Base-by-base conservation (phyloP, 2,797 vertebrate genomes). In the Cyprinodon diabolis region DNA sequence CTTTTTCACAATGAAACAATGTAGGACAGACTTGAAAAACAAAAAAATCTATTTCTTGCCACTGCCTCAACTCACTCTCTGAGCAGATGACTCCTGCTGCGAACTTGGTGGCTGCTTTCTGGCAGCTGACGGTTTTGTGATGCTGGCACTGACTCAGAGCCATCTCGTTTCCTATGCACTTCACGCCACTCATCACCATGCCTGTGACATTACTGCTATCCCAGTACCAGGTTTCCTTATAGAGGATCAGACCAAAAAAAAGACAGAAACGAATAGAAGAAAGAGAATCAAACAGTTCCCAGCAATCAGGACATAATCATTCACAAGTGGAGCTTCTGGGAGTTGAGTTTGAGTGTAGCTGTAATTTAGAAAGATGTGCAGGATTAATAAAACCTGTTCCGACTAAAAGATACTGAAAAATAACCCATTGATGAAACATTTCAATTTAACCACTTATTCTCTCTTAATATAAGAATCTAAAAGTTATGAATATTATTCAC, bases 191-290 rank as follows among this genome's bases (percentile, higher is more conserved):
- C 95, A 97, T 88, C 68, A 96, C 94, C 96, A 99, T 96, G 76
- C 98, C 96, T 0, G 97, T 98, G 78, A 96, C 92, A 0, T 98
- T 99, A 79, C 97, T 97, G 79, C 96, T 94, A 0, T 99, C 97
- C 98, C 98, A 99, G 93, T 99, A 99, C 98, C 98, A 99, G 0
- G 98, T 99, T 94, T 99, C 98, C 98, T 99, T 94, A 74, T 12
- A 49, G 63, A 67, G 49, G 43, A 1, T 43, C 13, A 30, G 21
- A 79, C 3, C 25, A 48, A 47, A 52, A 74, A 43, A 75, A 17
- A 73, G 57, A 72, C 30, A 65, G 63, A 14, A 13, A 75, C 52
- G 51, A 25, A 69, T 58, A 23, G 3, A n/a, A 43, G 58, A 71
- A 11, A 72, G 45, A 71, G 1, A 79, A 35, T 74, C 30, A 74